Percentiles rank a stretch among this genome's conserved stretches.
Conservation (phyloP, 2,113 vertebrate genomes). For the Probosciger aterrimus region DNA sequence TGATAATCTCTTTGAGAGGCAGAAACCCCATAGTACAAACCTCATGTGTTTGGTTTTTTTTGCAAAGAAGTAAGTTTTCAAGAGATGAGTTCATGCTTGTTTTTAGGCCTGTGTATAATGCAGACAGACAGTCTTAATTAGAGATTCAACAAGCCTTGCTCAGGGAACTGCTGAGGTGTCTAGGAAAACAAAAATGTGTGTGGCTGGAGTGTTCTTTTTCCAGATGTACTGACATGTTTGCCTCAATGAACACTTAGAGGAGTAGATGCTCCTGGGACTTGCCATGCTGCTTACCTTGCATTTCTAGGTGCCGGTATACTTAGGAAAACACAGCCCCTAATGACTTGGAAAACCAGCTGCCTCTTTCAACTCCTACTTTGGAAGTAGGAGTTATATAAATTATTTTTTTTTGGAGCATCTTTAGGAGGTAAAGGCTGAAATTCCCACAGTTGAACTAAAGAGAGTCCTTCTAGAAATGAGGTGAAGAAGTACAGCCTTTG, state of each 20-base stretch:
- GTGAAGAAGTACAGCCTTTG: neutral
- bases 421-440: neutral
- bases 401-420: neutral
- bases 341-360: neutral
- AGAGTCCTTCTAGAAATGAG: neutral
- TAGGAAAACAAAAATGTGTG: conserved; percentile 4
- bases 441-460: neutral
- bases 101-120: neutral
- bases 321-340: neutral
- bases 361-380: neutral
- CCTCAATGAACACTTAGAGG: neutral
- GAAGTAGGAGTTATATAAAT: neutral
- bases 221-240: neutral
- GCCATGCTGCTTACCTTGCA: neutral
- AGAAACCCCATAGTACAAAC: neutral
- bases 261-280: neutral
- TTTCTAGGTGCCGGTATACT: neutral
- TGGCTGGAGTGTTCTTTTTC: neutral
- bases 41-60: neutral
- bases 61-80: neutral
- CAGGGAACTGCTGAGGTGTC: neutral
- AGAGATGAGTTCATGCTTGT: neutral
- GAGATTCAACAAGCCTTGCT: neutral
- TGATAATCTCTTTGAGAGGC: neutral
- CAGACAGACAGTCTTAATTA: neutral